Conservation (phyloP, 92 coral and sea anemone species). For the Pocillopora meandrina region DNA sequence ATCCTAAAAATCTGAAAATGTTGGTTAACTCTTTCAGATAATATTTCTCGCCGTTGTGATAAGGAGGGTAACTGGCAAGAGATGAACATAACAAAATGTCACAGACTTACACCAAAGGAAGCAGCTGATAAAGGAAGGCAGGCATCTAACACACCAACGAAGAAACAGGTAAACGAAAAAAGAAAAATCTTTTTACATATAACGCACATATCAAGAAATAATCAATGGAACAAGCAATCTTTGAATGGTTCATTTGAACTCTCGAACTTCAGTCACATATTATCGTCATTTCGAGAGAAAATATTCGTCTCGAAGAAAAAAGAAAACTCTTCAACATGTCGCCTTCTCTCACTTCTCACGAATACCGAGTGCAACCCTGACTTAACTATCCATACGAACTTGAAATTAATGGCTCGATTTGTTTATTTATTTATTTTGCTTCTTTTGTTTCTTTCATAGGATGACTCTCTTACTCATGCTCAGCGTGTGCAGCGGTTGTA, state of each 20-base stretch:
- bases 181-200: background rate
- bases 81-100: conserved; percentile 45
- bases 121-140: conserved; percentile 24
- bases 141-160: background rate
- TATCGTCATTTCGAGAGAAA: too few relatives aligned
- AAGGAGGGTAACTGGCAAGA: conserved; percentile 54
- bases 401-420: too few relatives aligned
- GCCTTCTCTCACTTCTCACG: too few relatives aligned
- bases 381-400: too few relatives aligned
- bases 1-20: background rate
- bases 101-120: conserved; percentile 16
- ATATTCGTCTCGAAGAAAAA: too few relatives aligned
- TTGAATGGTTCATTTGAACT: too few relatives aligned
- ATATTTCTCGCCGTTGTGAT: conserved; percentile 52
- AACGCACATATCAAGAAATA: too few relatives aligned
- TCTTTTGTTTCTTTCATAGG: background rate
- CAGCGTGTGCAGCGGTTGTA: conserved; percentile 24
- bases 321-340: too few relatives aligned
- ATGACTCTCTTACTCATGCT: conserved; percentile 10
- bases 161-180: background rate
- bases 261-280: too few relatives aligned
- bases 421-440: background rate
- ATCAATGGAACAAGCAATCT: too few relatives aligned
- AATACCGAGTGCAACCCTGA: too few relatives aligned
- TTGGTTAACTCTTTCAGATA: background rate